Percentiles rank a stretch among this genome's conserved stretches.
phyloP scores from a whole-genome alignment of 2,113 vertebrate species.

The Morone saxatilis region DNA sequence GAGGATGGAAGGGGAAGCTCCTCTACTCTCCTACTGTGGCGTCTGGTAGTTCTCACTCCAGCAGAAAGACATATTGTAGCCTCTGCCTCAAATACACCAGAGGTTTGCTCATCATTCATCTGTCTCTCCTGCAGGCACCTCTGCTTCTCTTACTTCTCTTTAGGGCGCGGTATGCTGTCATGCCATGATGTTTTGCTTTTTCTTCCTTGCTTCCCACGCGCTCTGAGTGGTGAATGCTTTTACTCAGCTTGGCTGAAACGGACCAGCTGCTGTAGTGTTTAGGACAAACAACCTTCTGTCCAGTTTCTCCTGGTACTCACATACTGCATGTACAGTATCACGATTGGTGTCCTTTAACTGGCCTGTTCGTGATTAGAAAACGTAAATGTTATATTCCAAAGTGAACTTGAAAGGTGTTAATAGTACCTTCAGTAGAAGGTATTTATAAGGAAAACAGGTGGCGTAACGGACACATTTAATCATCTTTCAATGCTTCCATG shows the following conservation, averaged over 20 bases:
- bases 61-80: slow-evolving; percentile 34
- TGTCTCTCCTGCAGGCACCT: slow-evolving; percentile 12
- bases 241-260: slow-evolving; percentile 36
- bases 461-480: too few relatives aligned
- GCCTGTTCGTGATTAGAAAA: neutral
- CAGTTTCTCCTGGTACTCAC: slow-evolving; percentile 4
- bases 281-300: neutral
- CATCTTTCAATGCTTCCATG: too few relatives aligned
- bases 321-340: neutral
- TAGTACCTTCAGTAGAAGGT: too few relatives aligned
- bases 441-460: too few relatives aligned
- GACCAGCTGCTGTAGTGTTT: slow-evolving; percentile 53
- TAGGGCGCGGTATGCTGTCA: slow-evolving; percentile 27
- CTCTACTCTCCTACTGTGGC: slow-evolving; percentile 24
- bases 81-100: slow-evolving; percentile 33
- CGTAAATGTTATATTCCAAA: neutral
- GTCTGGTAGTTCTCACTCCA: slow-evolving; percentile 65
- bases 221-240: slow-evolving; percentile 41
- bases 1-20: slow-evolving; percentile 26
- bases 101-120: slow-evolving; percentile 38
- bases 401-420: neutral
- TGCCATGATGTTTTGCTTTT: slow-evolving; percentile 38
- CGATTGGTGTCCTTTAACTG: slow-evolving; percentile 23
- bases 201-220: slow-evolving; percentile 19
- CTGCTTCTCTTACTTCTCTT: slow-evolving; percentile 26